Evolutionary conservation across 64 coral and sea anemone genomes (phyloP).

Genomic region (Platygyra sinensis): DNA sequence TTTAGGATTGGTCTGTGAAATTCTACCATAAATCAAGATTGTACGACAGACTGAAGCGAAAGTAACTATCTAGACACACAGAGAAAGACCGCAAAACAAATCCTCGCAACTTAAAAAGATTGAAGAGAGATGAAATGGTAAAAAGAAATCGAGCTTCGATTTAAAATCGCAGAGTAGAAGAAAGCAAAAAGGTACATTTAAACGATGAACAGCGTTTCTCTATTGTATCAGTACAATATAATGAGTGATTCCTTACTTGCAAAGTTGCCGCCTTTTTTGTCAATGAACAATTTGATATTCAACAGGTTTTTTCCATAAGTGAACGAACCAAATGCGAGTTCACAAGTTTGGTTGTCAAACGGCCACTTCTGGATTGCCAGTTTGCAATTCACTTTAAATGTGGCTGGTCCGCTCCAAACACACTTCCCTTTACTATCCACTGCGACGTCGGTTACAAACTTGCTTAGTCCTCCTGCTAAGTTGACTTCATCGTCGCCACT

Average conservation of each 20-base stretch:
- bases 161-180: no score
- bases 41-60: no score
- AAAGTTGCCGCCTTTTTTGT: not conserved
- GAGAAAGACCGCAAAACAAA: no score
- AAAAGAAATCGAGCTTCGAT: no score
- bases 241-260: not conserved
- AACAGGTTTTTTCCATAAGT: constrained; percentile 15
- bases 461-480: not conserved
- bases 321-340: constrained; percentile 12
- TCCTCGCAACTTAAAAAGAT: no score
- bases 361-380: not conserved
- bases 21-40: no score
- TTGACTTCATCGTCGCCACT: not conserved
- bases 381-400: not conserved
- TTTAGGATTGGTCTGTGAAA: no score
- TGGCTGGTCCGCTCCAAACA: constrained; percentile 38
- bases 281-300: not conserved
- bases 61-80: no score
- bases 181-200: no score
- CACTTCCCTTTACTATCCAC: not conserved
- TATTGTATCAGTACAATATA: no score
- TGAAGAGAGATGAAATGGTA: no score
- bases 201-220: no score
- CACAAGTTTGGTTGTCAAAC: constrained; percentile 14
- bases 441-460: not conserved